These are phyloP conservation scores for Periophthalmus modestus DNA, from an alignment of 2,113 vertebrate species.

Conservation along the genomic window DNA sequence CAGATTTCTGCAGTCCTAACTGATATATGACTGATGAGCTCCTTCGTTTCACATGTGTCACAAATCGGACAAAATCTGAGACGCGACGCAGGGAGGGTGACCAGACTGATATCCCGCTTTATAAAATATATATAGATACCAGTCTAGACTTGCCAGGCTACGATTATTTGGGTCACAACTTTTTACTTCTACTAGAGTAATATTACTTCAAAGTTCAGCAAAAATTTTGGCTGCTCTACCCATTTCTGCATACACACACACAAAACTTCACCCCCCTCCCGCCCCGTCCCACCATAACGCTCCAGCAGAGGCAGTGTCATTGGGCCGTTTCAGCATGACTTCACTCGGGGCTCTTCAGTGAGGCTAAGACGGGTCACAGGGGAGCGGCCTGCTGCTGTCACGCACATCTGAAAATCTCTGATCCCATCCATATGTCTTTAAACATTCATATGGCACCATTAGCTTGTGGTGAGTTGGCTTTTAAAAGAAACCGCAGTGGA, in stretches of 20 bases:
- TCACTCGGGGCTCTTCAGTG: conserved; percentile 51
- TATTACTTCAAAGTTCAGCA: too few relatives aligned
- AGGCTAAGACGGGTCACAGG: conserved; percentile 46
- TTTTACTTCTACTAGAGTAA: too few relatives aligned
- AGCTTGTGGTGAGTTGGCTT: conserved; percentile 67
- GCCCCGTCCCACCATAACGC: conserved; percentile 16
- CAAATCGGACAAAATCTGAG: too few relatives aligned
- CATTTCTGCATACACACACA: not conserved
- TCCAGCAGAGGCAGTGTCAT: conserved; percentile 41
- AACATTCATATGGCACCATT: conserved; percentile 70
- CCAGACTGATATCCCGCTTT: too few relatives aligned
- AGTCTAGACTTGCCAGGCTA: too few relatives aligned
- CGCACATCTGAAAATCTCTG: conserved; percentile 62
- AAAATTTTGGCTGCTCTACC: too few relatives aligned
- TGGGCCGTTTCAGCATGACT: conserved; percentile 59
- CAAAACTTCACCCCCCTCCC: not conserved
- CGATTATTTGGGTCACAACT: too few relatives aligned
- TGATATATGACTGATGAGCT: too few relatives aligned
- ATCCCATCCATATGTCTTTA: conserved; percentile 63
- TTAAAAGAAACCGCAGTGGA: conserved; percentile 54
- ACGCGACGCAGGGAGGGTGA: too few relatives aligned
- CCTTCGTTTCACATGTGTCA: too few relatives aligned
- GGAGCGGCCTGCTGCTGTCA: conserved; percentile 56
- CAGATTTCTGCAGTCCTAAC: too few relatives aligned
- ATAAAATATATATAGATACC: too few relatives aligned